Evolutionary conservation across 1,140 invertebrate genomes (phyloP).

Genomic region (Orchestia grillus): DNA sequence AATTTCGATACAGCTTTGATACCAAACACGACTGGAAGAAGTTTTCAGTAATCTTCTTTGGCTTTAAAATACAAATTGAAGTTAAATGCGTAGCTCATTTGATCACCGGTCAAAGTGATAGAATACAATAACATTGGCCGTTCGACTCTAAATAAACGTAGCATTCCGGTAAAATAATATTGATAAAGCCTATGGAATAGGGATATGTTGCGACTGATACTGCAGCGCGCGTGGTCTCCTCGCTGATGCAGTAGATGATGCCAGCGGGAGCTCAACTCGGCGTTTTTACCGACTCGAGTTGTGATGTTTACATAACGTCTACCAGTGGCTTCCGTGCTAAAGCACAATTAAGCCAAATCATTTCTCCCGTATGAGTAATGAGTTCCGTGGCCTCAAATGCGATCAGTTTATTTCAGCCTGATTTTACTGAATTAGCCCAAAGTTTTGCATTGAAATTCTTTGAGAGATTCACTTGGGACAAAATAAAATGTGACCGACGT

Average conservation of each 20-base stretch:
- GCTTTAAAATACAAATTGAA: background rate
- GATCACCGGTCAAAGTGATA: background rate
- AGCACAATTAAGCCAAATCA: too few relatives aligned
- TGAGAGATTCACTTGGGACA: too few relatives aligned
- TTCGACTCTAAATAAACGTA: background rate
- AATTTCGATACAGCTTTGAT: too few relatives aligned
- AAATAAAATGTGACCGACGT: too few relatives aligned
- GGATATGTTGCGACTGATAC: background rate
- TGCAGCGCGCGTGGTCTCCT: background rate
- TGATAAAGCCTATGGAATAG: background rate
- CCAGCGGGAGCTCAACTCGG: background rate
- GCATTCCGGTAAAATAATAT: background rate
- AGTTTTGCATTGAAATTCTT: too few relatives aligned
- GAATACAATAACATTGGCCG: background rate
- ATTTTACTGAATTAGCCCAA: too few relatives aligned
- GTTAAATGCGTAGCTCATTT: background rate
- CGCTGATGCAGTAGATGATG: background rate
- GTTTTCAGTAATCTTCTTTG: background rate
- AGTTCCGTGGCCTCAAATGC: too few relatives aligned
- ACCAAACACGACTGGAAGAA: too few relatives aligned
- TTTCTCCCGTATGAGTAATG: too few relatives aligned
- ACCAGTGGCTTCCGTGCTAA: background rate
- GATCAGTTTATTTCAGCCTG: too few relatives aligned
- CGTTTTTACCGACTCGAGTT: background rate
- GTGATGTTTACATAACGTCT: background rate